A percentile compares a stretch with the other conserved stretches of the same genome.
Conservation (phyloP, 1,140 invertebrate species). For the Mesaphorura yosii region DNA sequence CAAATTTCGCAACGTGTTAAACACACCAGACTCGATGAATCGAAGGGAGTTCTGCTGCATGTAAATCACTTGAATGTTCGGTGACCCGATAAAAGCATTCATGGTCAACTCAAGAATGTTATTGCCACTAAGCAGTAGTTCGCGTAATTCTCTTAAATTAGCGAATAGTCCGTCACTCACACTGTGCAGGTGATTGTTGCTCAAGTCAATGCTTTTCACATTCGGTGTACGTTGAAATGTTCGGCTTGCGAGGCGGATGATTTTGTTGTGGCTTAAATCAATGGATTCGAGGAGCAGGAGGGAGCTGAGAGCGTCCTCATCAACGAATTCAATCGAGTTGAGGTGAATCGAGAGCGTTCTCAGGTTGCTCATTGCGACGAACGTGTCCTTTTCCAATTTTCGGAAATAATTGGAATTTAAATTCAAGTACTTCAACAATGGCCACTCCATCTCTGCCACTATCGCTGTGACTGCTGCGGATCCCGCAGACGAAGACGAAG, state of each 20-base stretch:
- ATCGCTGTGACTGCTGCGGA: not conserved
- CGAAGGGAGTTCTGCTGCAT: constrained; percentile 75
- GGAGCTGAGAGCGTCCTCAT: constrained; percentile 60
- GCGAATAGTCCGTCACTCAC: constrained; percentile 63
- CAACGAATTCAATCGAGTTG: constrained; percentile 64
- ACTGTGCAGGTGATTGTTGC: constrained; percentile 76
- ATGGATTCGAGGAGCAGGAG: constrained; percentile 63
- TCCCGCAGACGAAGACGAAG: too few species aligned
- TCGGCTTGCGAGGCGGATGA: constrained; percentile 35
- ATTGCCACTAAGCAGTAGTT: constrained; percentile 78
- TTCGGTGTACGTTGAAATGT: constrained; percentile 62
- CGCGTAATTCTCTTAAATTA: constrained; percentile 59
- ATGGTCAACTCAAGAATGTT: constrained; percentile 72
- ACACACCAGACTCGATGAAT: constrained; percentile 57
- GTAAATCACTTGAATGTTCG: constrained; percentile 65
- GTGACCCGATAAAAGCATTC: constrained; percentile 65
- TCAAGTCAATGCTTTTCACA: constrained; percentile 68
- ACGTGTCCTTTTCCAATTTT: constrained; percentile 58
- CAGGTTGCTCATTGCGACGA: constrained; percentile 62
- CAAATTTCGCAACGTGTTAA: constrained; percentile 58
- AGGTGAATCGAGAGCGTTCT: constrained; percentile 68
- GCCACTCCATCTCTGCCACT: constrained; percentile 26
- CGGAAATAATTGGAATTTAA: constrained; percentile 75
- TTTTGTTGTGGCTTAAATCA: constrained; percentile 77
- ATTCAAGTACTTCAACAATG: constrained; percentile 62